Conservation (phyloP, 2,888 invertebrate genomes). For the Phlogophora meticulosa region DNA sequence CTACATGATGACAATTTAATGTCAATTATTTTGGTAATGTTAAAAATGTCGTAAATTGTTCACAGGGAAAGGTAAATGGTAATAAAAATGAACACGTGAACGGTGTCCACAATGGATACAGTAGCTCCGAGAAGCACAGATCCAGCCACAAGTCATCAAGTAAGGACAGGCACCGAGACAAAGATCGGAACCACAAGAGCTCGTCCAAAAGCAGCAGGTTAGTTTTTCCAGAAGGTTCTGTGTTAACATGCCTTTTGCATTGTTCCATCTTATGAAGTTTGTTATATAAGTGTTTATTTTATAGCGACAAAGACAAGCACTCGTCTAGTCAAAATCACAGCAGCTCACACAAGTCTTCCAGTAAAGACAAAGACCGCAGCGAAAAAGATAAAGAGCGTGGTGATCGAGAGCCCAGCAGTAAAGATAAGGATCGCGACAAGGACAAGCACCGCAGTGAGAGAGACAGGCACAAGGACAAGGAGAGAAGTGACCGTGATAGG, state of each 20-base stretch:
- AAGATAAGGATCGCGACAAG: constrained; percentile 77
- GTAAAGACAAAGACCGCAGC: constrained; percentile 89
- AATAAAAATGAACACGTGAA: constrained; percentile 93
- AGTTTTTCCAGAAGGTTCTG: constrained; percentile 84
- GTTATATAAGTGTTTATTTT: constrained; percentile 57
- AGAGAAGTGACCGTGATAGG: constrained; percentile 73
- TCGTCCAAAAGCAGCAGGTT: constrained; percentile 89
- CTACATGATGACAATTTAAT: constrained; percentile 46
- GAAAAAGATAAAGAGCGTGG: constrained; percentile 75
- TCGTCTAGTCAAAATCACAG: constrained; percentile 90
- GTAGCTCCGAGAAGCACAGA: constrained; percentile 89
- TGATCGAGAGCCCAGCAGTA: constrained; percentile 75
- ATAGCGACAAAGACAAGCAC: constrained; percentile 89
- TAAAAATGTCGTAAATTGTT: constrained; percentile 62
- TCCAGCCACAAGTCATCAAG: constrained; percentile 93
- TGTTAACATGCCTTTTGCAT: constrained; percentile 39
- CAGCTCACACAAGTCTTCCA: constrained; percentile 90
- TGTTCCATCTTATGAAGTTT: constrained; percentile 34
- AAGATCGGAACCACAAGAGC: constrained; percentile 92
- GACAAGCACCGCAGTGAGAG: constrained; percentile 86
- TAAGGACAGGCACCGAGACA: constrained; percentile 93
- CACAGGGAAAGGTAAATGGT: constrained; percentile 90
- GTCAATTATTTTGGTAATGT: constrained; percentile 53
- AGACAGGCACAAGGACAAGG: constrained; percentile 84
- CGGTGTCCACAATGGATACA: constrained; percentile 95